Base-by-base conservation (phyloP, 2,797 vertebrate genomes). In the Pseudochaenichthys georgianus region DNA sequence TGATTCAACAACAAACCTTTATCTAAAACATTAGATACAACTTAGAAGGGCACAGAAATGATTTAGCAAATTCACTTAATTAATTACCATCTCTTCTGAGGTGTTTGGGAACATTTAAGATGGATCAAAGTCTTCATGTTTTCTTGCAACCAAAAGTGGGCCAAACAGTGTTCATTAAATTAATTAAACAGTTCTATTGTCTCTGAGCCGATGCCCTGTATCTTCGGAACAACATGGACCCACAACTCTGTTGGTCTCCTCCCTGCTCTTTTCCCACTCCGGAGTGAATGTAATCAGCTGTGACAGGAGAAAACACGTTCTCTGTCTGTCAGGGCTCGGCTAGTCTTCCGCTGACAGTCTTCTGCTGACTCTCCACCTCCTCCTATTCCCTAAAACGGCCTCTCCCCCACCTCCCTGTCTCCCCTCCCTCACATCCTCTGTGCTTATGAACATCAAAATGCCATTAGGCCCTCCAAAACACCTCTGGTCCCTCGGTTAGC, bases 381-480 rank as follows among this genome's bases (percentile, higher is more conserved):
- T 91, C 94, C 93, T 38, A 38, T 9, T 91, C 94, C 94, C 83
- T 86, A 86, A 79, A 88, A 85, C 47, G 21, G 77, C 80, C 70
- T 94, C 91, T 91, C 93, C 91, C 94, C 92, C 92, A 92, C 94
- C 95, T 93, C 94, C 93, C 95, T 90, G 90, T 89, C 95, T 95
- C 93, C 93, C 95, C 95, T 94, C 95, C 95, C 95, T 95, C 95
- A 95, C 96, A 96, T 96, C 96, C 95, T 92, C 96, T 96, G 96
- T 94, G 95, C 94, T 95, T 94, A 94, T 96, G 96, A 98, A 99
- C 97, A 99, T 97, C 96, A 96, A 99, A 99, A 99, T 96, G 96
- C 96, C 97, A 99, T 99, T 98, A 99, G 97, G 96, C 95, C 94
- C 94, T 95, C 93, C 91, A 90, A 95, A 95, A 95, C 94, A 95